Conservation (phyloP, 2,113 vertebrate species). For the Rhombomys opimus region DNA sequence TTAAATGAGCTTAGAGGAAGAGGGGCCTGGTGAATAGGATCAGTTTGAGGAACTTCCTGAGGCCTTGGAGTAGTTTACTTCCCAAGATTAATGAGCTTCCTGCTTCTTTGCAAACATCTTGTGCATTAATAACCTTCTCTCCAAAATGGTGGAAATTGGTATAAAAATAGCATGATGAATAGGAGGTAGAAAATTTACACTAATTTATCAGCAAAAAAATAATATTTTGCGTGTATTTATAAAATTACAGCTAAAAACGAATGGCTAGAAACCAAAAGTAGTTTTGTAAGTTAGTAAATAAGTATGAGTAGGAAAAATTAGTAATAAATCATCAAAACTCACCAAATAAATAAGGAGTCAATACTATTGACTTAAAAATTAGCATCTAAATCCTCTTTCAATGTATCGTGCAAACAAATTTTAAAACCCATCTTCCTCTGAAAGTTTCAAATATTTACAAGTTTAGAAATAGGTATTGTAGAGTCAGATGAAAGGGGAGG, state of each 20-base stretch:
- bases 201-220: constrained; percentile 13
- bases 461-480: neutral
- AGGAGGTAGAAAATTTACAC: neutral
- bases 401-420: neutral
- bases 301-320: neutral
- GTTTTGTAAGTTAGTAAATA: neutral
- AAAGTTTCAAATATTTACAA: neutral
- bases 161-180: neutral
- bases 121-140: neutral
- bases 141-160: neutral
- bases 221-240: neutral
- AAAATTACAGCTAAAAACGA: neutral
- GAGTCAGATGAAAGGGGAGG: too few relatives aligned
- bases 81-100: neutral
- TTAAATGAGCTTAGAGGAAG: neutral
- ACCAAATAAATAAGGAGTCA: neutral
- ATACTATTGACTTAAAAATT: neutral
- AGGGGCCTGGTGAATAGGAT: neutral
- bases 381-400: neutral
- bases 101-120: neutral
- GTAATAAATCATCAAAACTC: neutral
- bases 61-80: neutral
- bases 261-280: neutral
- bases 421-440: neutral
- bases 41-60: neutral